Evolutionary conservation across 2,888 invertebrate genomes (phyloP).

Genomic region (Brenthis hecate): DNA sequence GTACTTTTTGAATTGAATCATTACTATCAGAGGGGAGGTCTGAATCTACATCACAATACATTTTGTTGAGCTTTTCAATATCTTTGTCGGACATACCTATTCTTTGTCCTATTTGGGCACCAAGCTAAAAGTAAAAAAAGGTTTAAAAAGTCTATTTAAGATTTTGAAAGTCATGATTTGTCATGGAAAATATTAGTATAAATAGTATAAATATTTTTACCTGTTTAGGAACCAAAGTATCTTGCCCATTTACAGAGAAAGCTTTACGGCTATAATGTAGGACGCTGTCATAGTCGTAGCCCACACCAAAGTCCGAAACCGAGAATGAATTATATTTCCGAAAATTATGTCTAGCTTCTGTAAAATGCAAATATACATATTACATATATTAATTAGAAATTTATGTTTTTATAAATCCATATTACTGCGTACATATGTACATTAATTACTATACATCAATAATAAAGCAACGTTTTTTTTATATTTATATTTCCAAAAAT

Average conservation of each 20-base stretch:
- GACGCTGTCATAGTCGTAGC: constrained; percentile 88
- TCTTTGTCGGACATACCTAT: constrained; percentile 82
- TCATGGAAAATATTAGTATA: neutral
- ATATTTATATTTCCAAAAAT: too few relatives aligned
- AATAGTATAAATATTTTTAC: constrained; percentile 46
- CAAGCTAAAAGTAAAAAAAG: constrained; percentile 53
- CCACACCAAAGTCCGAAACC: constrained; percentile 85
- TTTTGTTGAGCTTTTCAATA: constrained; percentile 78
- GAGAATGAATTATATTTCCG: constrained; percentile 85
- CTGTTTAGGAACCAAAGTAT: constrained; percentile 85
- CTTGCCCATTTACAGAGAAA: constrained; percentile 86
- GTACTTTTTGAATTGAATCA: constrained; percentile 44
- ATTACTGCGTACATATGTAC: neutral
- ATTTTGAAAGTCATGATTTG: neutral
- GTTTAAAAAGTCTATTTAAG: neutral
- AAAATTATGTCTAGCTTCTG: constrained; percentile 79
- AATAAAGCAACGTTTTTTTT: neutral
- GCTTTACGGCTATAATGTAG: constrained; percentile 88
- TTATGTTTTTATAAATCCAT: constrained; percentile 34
- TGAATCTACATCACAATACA: constrained; percentile 79
- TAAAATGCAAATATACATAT: constrained; percentile 22
- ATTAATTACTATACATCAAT: neutral
- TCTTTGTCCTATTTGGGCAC: constrained; percentile 82
- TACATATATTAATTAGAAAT: neutral
- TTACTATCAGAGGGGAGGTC: constrained; percentile 50